These are phyloP conservation scores for Atherinosoma microstoma DNA, from an alignment of 2,797 vertebrate species.

Conservation along the genomic window DNA sequence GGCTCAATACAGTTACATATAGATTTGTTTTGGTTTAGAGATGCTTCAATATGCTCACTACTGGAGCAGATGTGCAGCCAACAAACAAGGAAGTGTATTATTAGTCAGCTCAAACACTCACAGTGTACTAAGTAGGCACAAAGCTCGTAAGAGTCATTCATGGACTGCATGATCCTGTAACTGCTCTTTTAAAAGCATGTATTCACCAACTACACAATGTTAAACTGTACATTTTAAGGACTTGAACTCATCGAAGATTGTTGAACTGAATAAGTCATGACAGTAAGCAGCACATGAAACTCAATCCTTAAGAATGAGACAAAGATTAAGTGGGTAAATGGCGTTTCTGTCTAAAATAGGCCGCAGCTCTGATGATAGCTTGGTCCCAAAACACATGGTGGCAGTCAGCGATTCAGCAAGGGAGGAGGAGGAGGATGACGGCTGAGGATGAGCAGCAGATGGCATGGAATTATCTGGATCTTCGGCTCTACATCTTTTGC, in stretches of 20 bases:
- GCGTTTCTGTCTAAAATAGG: conserved; percentile 75
- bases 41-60: conserved; percentile 26
- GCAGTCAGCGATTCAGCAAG: conserved; percentile 41
- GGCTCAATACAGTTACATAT: conserved; percentile 23
- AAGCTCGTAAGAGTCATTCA: conserved; percentile 10
- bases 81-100: conserved; percentile 2
- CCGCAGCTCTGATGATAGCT: conserved; percentile 63
- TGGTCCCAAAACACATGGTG: conserved; percentile 71
- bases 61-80: conserved; percentile 22
- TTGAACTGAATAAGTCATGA: conserved; percentile 1
- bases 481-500: conserved; percentile 56
- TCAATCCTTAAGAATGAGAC: conserved; percentile 35
- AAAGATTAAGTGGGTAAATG: conserved; percentile 71
- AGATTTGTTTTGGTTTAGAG: conserved; percentile 33
- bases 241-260: conserved; percentile 1
- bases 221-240: background rate
- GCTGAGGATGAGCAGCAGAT: conserved; percentile 68
- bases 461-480: conserved; percentile 69
- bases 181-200: background rate
- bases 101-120: conserved; percentile 9
- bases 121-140: background rate
- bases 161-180: background rate
- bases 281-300: conserved; percentile 34
- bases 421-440: conserved; percentile 49
- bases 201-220: conserved; percentile 15